These are phyloP conservation scores for Epirrhoe tristata DNA, from an alignment of 2,888 invertebrate species.

Conservation along the genomic window DNA sequence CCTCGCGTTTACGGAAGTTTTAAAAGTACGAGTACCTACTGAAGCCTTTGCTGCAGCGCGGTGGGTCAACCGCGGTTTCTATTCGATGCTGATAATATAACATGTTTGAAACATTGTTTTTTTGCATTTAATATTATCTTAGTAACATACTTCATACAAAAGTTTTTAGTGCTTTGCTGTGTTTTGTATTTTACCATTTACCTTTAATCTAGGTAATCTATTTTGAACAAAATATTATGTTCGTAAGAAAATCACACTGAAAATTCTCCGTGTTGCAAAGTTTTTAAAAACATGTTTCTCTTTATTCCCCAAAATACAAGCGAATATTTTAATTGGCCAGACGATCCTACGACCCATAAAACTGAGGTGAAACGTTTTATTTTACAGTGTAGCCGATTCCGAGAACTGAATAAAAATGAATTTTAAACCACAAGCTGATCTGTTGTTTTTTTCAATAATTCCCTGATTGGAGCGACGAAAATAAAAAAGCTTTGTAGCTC, in stretches of 20 bases:
- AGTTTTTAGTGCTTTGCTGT: too few species aligned
- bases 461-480: constrained; percentile 7
- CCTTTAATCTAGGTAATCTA: too few species aligned
- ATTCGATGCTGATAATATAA: neutral
- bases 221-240: too few species aligned
- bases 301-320: constrained; percentile 33
- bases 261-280: neutral
- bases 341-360: constrained; percentile 55
- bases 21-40: constrained; percentile 75
- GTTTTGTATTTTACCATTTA: too few species aligned
- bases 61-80: constrained; percentile 6
- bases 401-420: constrained; percentile 45
- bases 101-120: too few species aligned
- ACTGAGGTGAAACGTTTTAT: constrained; percentile 52
- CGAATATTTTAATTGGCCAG: constrained; percentile 58
- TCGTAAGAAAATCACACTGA: neutral
- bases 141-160: too few species aligned
- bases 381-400: constrained; percentile 51
- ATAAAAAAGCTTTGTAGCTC: neutral
- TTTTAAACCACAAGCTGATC: constrained; percentile 35
- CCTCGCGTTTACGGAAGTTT: constrained; percentile 81
- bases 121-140: too few species aligned
- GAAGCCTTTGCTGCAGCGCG: constrained; percentile 63
- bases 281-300: constrained; percentile 23
- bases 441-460: constrained; percentile 17